Evolutionary conservation across 2,797 vertebrate genomes (phyloP).

Genomic region (Chiloscyllium punctatum): DNA sequence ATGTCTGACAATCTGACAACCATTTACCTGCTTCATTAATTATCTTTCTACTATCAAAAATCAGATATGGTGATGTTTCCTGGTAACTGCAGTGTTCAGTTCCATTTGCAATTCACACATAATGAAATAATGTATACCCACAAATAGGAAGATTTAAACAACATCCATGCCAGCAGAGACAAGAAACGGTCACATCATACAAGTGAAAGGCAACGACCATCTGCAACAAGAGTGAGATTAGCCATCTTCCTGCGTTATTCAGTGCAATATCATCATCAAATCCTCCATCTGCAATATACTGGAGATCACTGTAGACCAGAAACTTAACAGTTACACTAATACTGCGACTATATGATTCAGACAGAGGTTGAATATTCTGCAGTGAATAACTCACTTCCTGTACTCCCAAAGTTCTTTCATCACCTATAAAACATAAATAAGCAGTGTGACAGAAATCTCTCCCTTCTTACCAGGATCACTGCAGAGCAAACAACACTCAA

Average conservation of each 20-base stretch:
- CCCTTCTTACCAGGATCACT: not conserved
- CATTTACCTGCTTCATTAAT: not conserved
- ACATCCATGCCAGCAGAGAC: no score
- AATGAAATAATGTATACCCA: not conserved
- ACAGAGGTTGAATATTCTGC: not conserved
- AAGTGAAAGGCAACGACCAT: not conserved
- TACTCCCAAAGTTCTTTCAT: not conserved
- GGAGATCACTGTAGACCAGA: not conserved
- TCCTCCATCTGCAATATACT: not conserved
- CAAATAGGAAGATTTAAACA: no score
- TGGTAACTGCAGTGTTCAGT: not conserved
- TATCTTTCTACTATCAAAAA: not conserved
- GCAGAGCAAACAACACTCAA: not conserved
- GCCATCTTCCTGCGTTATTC: not conserved
- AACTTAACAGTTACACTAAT: not conserved
- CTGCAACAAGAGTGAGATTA: not conserved
- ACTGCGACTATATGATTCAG: not conserved
- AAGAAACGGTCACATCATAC: no score
- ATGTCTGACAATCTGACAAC: not conserved
- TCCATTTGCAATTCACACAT: not conserved
- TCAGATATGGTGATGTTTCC: not conserved
- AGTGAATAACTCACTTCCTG: not conserved
- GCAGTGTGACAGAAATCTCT: not conserved
- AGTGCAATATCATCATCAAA: no score
- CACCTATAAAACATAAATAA: not conserved